Percentiles rank a stretch among this genome's conserved stretches.
These are phyloP conservation scores for Smutsia temminckii DNA, from an alignment of 2,797 vertebrate species.

Conservation along the genomic window DNA sequence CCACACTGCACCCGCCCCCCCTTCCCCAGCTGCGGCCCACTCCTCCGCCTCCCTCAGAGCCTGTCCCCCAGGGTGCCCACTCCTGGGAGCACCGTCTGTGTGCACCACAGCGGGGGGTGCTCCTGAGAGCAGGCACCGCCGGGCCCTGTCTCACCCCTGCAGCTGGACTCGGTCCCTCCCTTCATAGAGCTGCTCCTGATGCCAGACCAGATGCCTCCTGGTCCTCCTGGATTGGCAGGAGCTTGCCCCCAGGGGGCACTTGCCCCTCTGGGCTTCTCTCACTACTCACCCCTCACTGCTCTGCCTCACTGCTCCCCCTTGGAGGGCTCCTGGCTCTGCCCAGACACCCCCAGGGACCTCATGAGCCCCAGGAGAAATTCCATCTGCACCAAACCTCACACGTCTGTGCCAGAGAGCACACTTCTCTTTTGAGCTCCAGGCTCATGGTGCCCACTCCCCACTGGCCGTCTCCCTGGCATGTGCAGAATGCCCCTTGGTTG, in stretches of 20 bases:
- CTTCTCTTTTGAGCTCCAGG: not conserved
- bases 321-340: not conserved
- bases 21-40: not conserved
- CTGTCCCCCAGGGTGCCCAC: too few species aligned
- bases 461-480: too few species aligned
- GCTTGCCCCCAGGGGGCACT: not conserved
- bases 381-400: not conserved
- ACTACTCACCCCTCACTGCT: not conserved
- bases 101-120: too few species aligned
- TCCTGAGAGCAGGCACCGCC: not conserved
- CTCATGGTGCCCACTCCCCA: accelerated
- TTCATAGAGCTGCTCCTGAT: too few species aligned
- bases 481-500: not conserved
- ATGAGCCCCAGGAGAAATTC: not conserved
- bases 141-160: not conserved
- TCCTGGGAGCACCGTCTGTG: not conserved
- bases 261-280: not conserved
- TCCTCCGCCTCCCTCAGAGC: not conserved
- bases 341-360: not conserved
- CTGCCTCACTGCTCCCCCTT: not conserved
- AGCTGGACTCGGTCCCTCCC: not conserved
- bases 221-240: not conserved
- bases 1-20: not conserved
- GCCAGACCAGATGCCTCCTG: not conserved
- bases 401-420: not conserved